These are phyloP conservation scores for Drosophila antonietae DNA, from an alignment of 2,888 invertebrate species.

Conservation along the genomic window DNA sequence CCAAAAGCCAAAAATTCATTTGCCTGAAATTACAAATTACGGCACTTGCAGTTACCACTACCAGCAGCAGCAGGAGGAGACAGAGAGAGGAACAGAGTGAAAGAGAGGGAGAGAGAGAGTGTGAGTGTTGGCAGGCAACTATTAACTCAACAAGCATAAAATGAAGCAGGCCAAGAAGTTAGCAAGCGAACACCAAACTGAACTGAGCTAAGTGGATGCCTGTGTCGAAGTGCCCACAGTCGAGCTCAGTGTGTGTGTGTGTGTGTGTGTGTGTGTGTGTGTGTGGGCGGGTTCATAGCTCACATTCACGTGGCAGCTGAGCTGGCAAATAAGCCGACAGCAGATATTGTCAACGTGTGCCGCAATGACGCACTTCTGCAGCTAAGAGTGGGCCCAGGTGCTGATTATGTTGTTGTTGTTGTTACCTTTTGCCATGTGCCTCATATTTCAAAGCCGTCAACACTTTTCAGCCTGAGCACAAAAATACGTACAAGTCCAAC, in stretches of 20 bases:
- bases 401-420: constrained; percentile 63
- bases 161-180: constrained; percentile 65
- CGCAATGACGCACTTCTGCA: constrained; percentile 39
- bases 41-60: constrained; percentile 68
- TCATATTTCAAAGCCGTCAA: constrained; percentile 80
- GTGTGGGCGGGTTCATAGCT: constrained; percentile 32
- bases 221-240: constrained; percentile 22
- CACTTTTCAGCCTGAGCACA: constrained; percentile 60
- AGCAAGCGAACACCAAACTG: constrained; percentile 29
- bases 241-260: not conserved
- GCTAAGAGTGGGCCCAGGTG: constrained; percentile 10
- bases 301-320: constrained; percentile 55
- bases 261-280: constrained; percentile 7
- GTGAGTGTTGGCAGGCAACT: constrained; percentile 62
- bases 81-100: constrained; percentile 8
- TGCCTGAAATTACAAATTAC: constrained; percentile 79
- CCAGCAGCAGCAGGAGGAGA: constrained; percentile 7
- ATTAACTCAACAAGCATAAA: constrained; percentile 81
- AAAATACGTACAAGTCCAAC: constrained; percentile 54
- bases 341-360: constrained; percentile 71
- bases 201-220: constrained; percentile 35
- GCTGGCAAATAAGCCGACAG: constrained; percentile 75
- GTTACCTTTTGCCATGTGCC: constrained; percentile 31
- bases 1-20: constrained; percentile 76
- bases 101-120: constrained; percentile 45